phyloP scores from a whole-genome alignment of 1,140 invertebrate genomes.

The Lerema accius region DNA sequence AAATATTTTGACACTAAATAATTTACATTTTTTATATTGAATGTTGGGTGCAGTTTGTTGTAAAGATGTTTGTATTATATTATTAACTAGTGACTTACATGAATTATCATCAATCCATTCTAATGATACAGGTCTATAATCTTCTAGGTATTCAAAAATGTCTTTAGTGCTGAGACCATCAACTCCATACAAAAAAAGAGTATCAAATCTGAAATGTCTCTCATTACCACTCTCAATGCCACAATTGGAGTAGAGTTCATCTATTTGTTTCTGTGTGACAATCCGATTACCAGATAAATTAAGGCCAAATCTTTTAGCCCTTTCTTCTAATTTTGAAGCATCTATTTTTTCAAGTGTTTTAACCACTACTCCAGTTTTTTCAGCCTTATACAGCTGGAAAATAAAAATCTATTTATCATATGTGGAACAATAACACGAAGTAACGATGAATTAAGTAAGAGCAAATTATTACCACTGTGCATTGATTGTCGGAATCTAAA shows the following conservation, averaged over 20 bases:
- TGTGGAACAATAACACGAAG: constrained; percentile 18
- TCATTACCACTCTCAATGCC: constrained; percentile 85
- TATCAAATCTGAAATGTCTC: constrained; percentile 87
- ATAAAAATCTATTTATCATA: constrained; percentile 31
- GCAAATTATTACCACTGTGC: constrained; percentile 52
- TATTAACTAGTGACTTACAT: constrained; percentile 80
- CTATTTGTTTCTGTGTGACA: constrained; percentile 83
- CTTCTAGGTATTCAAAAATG: constrained; percentile 90
- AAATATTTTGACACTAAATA: too few relatives aligned
- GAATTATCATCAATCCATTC: constrained; percentile 92
- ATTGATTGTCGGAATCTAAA: constrained; percentile 41
- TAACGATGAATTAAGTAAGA: constrained; percentile 21
- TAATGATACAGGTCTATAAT: constrained; percentile 88
- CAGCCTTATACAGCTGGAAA: constrained; percentile 77
- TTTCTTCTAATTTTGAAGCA: constrained; percentile 85
- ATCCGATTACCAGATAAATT: constrained; percentile 81
- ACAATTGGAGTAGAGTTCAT: constrained; percentile 86
- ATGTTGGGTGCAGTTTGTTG: too few relatives aligned
- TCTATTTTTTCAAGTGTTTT: constrained; percentile 86
- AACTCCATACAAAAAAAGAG: constrained; percentile 89
- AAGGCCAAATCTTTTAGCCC: constrained; percentile 88
- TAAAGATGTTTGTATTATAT: too few relatives aligned
- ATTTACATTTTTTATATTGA: too few relatives aligned
- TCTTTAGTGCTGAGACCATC: constrained; percentile 90
- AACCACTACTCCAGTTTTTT: constrained; percentile 82